Base-by-base conservation (phyloP, 2,888 invertebrate species). In the Sinelater perroti region DNA sequence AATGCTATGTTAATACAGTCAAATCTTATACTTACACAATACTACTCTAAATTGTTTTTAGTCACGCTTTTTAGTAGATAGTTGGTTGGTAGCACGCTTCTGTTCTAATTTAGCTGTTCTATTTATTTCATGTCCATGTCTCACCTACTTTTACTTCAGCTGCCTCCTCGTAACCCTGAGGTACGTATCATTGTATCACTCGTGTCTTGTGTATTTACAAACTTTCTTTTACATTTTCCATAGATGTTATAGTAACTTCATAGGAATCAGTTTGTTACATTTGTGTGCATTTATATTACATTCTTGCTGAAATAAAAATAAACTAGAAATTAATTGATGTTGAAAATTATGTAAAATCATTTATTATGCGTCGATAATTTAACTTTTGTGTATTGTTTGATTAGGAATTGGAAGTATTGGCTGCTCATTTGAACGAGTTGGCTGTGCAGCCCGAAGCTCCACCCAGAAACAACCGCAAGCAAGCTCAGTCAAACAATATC, bases 381-480 rank as follows among this genome's bases (percentile, higher is more conserved):
- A n/a, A n/a, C n/a, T n/a, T n/a, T n/a, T n/a, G n/a, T n/a, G n/a
- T n/a, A n/a, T 31, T 36, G 66, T 60, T 69, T 63, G 65, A 67
- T 78, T 80, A 97, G 95, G 97, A 97, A 82, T 87, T 98, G 84
- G 97, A 98, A 82, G 91, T 91, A 78, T 82, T 98, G 78, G 97
- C 97, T 64, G 95, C 94, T 74, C 96, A 98, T 81, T 85, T 97
- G 76, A 96, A 93, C 81, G 93, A 96, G 82, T 85, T 97, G 76
- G 95, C 93, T 71, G 85, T 84, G 63, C 86, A 87, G 66, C 86
- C 86, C 53, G 87, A 87, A 79, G 85, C 85, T 67, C 89, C 87
- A 68, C 90, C 90, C 66, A 83, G 90, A 67, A 88, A 80, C 68
- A 83, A 82, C 73, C 56, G 78, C 68, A 72, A 73, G 64, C 72